Evolutionary conservation across 2,797 vertebrate genomes (phyloP).

Genomic region (Pantherophis alleghaniensis): DNA sequence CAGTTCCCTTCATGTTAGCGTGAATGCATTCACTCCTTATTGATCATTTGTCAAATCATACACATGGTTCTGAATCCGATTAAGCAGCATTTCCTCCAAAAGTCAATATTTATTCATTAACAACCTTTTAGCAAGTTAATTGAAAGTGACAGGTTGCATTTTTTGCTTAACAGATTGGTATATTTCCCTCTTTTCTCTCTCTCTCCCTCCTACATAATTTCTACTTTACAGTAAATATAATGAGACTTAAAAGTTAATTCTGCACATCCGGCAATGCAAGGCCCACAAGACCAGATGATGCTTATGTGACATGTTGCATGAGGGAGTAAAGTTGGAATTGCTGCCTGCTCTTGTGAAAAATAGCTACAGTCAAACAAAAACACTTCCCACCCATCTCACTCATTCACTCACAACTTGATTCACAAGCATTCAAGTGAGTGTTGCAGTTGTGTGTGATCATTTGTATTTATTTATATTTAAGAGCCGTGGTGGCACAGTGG

Average conservation of each 20-base stretch:
- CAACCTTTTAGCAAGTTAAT: conserved; percentile 70
- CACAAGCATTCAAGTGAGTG: not conserved
- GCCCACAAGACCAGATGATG: conserved; percentile 31
- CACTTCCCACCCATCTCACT: not conserved
- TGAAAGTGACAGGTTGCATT: conserved; percentile 68
- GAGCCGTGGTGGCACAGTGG: not conserved
- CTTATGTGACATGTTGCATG: conserved; percentile 23
- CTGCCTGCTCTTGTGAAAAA: not conserved
- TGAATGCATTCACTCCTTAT: conserved; percentile 42
- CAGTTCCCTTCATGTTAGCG: conserved; percentile 53
- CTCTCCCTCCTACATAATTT: conserved; percentile 55
- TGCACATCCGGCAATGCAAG: conserved; percentile 53
- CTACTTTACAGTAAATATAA: conserved; percentile 68
- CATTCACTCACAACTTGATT: not conserved
- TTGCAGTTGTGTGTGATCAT: not conserved
- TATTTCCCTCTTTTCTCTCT: conserved; percentile 10
- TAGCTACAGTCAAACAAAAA: not conserved
- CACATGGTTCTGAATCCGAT: conserved; percentile 61
- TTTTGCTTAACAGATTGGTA: conserved; percentile 63
- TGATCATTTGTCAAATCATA: conserved; percentile 70
- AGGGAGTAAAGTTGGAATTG: not conserved
- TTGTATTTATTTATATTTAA: not conserved
- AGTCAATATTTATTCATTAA: conserved; percentile 77
- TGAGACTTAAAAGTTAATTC: conserved; percentile 64
- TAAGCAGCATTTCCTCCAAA: conserved; percentile 69